phyloP scores from a whole-genome alignment of 2,888 invertebrate genomes.

The Nephrocerus scutellatus region DNA sequence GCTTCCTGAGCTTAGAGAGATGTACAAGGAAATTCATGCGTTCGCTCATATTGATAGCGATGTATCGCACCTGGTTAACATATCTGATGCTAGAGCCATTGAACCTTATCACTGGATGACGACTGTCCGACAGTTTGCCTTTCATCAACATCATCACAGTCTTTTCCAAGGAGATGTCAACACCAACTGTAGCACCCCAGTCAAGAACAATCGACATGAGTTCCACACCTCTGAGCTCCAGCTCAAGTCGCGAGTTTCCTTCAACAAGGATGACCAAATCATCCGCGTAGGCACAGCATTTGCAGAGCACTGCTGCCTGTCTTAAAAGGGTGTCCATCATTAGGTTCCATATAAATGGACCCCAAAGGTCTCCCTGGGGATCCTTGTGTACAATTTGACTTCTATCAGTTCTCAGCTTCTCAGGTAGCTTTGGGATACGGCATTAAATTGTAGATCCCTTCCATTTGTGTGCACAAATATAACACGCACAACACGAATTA shows the following conservation, averaged over 20 bases:
- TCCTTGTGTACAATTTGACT: background rate
- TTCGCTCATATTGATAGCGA: background rate
- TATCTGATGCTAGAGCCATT: background rate
- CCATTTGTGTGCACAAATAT: too few species aligned
- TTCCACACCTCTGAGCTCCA: slow-evolving; percentile 2
- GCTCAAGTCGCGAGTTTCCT: slow-evolving; percentile 1
- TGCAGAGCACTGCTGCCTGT: background rate
- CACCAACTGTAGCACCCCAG: slow-evolving; percentile 11
- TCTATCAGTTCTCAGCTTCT: too few species aligned
- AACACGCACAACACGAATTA: too few species aligned
- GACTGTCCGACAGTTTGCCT: background rate
- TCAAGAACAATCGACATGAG: slow-evolving; percentile 9
- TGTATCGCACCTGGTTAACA: background rate
- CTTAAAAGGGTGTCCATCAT: background rate
- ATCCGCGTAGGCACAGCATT: background rate
- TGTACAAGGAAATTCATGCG: background rate
- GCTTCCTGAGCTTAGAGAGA: background rate
- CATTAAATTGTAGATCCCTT: too few species aligned
- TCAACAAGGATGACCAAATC: slow-evolving; percentile 3
- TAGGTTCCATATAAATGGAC: background rate
- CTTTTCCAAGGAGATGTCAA: slow-evolving; percentile 11
- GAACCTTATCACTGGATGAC: background rate
- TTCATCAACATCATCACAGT: slow-evolving; percentile 15
- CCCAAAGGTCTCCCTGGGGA: background rate
- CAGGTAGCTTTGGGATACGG: too few species aligned